phyloP scores from a whole-genome alignment of 2,888 invertebrate species.

The Hyposoter dolosus region DNA sequence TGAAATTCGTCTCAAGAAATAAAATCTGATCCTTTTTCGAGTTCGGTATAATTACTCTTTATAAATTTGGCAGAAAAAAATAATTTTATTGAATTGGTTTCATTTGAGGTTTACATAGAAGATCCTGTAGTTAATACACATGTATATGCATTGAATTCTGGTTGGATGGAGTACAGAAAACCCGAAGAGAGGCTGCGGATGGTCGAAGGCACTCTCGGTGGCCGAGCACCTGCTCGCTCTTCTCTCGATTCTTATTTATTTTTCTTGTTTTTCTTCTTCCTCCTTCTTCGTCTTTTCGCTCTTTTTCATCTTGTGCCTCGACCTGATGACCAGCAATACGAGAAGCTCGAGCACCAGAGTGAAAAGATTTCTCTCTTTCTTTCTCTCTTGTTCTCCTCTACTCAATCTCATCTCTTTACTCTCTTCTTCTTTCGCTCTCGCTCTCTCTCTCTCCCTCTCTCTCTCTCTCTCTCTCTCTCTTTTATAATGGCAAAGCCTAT shows the following conservation, averaged over 20 bases:
- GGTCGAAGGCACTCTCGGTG: conserved; percentile 57
- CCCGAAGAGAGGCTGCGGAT: conserved; percentile 52
- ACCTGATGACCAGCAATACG: conserved; percentile 53
- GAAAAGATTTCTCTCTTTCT: conserved; percentile 49
- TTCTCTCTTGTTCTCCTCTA: not conserved
- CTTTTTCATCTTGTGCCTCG: conserved; percentile 40
- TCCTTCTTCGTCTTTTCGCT: conserved; percentile 17
- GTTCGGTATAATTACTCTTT: not conserved
- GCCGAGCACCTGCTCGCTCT: conserved; percentile 58
- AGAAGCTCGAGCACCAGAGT: conserved; percentile 58
- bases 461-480: not conserved
- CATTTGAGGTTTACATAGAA: conserved; percentile 20
- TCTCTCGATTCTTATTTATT: conserved; percentile 46
- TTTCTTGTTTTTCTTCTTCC: conserved; percentile 21
- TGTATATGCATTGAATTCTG: not conserved
- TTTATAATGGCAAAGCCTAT: conserved; percentile 8
- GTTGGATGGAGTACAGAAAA: conserved; percentile 24
- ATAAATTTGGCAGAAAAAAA: not conserved
- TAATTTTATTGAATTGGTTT: conserved; percentile 9
- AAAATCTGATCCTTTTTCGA: not conserved
- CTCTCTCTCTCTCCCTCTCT: not conserved
- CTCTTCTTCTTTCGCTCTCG: too few species aligned
- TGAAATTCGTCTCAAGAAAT: not conserved
- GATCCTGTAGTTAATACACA: conserved; percentile 14
- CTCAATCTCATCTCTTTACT: not conserved